Percentiles rank a stretch among this genome's conserved stretches.
These are phyloP conservation scores for Diceros bicornis DNA, from an alignment of 2,797 vertebrate genomes.

Conservation along the genomic window DNA sequence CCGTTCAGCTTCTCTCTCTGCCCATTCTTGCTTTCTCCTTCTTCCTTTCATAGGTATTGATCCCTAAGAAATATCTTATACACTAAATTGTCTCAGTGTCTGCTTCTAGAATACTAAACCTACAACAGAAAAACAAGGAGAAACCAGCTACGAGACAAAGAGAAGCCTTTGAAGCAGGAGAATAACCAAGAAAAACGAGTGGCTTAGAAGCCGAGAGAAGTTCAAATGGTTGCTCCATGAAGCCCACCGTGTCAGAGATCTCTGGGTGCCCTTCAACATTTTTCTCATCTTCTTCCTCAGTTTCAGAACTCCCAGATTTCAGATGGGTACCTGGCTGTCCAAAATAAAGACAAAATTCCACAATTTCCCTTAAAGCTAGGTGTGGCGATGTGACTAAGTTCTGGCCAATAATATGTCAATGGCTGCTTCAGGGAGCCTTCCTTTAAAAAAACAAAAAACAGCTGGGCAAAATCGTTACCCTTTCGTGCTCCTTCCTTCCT, in stretches of 20 bases:
- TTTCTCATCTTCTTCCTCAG: background rate
- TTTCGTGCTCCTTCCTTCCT: background rate
- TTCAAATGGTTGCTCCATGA: background rate
- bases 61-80: background rate
- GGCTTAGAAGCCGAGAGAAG: background rate
- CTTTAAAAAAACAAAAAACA: background rate
- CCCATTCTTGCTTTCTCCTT: background rate
- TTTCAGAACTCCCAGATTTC: background rate
- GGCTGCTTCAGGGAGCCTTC: background rate
- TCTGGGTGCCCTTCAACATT: background rate
- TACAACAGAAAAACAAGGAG: background rate
- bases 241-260: background rate
- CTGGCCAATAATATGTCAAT: background rate
- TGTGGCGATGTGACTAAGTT: background rate
- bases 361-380: background rate
- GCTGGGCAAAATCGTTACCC: background rate
- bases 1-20: background rate
- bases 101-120: background rate
- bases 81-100: background rate
- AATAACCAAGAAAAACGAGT: background rate
- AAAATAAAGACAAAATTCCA: background rate
- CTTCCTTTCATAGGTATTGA: background rate
- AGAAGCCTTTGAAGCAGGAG: background rate
- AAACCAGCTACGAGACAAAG: background rate
- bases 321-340: background rate